Base-by-base conservation (phyloP, 2,113 vertebrate species). In the Prunella himalayana region DNA sequence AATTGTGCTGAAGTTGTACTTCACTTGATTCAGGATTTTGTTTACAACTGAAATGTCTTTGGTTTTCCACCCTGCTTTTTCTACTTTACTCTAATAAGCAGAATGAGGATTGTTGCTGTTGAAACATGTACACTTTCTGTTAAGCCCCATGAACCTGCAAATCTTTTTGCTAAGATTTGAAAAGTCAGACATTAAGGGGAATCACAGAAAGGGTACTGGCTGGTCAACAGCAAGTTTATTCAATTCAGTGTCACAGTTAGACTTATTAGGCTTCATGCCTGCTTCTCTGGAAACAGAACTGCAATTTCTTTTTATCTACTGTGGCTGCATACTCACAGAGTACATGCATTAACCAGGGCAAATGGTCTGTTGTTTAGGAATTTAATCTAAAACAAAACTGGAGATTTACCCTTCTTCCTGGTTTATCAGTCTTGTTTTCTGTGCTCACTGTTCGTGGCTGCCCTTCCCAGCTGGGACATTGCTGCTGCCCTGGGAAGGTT, bases 171-270 rank as follows among this genome's bases (percentile, higher is more conserved):
- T 70, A 57, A 71, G 65, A 76, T 77, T 83, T 92, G 86, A 59
- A 23, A 90, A 94, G 47, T 73, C 53, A 72, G 82, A 21, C 65
- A 39, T 90, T 92, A 75, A 69, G 63, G 39, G 25, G 47, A 82
- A 61, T 90, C 49, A 57, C 7, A 13, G 51, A 91, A 66, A 49
- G 53, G 76, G 22, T 75, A 60, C 83, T 73, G 66, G 25, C 42
- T 70, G 76, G 79, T 92, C 87, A 93, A 53, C 63, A 88, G 66
- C 66, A 92, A 63, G 73, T 88, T 94, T 88, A 83, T 94, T 60
- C 64, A 78, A 78, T 96, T 95, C 64, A 35, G 28, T 72, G 44
- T 73, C 33, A 19, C 19, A 3, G 64, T 81, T 94, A 73, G 64
- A 50, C 33, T 91, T 95, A 61, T 70, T 80, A 92, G n/a, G 42